Conservation (phyloP, 2,797 vertebrate genomes). For the Typhlichthys eigenmanni region DNA sequence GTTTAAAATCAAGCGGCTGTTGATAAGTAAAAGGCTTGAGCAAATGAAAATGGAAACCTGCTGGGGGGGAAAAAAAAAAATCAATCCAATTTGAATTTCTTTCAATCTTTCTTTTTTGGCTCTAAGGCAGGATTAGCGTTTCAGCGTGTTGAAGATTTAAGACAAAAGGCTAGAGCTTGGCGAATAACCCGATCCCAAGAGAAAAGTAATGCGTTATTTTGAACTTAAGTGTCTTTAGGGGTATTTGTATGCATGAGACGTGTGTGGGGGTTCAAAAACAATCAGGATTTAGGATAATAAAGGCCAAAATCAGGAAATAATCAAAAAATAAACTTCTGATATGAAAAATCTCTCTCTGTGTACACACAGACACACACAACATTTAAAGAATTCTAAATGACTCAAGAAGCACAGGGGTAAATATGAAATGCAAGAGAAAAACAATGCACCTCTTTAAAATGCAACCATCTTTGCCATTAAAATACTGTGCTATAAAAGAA, state of each 20-base stretch:
- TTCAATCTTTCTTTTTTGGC: conserved; percentile 30
- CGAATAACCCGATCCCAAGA: conserved; percentile 21
- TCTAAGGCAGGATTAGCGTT: conserved; percentile 42
- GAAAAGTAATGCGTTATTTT: conserved; percentile 27
- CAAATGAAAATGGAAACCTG: no score
- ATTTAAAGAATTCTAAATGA: conserved; percentile 18
- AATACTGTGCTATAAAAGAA: background rate
- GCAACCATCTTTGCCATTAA: background rate
- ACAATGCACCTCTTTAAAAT: conserved; percentile 19
- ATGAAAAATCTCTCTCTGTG: background rate
- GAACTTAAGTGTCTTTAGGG: no score
- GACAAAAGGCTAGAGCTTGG: conserved; percentile 40
- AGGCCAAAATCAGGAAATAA: conserved; percentile 1
- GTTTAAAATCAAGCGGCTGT: no score
- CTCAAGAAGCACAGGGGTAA: conserved; percentile 17
- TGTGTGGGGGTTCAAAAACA: conserved; percentile 12
- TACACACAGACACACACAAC: background rate
- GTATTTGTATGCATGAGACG: conserved; percentile 15
- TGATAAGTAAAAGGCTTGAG: no score
- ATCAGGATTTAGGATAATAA: conserved; percentile 11
- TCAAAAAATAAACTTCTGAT: conserved; percentile 4
- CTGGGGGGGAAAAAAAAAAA: no score
- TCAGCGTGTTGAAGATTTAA: conserved; percentile 49
- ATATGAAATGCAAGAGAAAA: conserved; percentile 31
- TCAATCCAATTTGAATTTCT: conserved; percentile 42